Conservation (phyloP, 2,113 vertebrate species). For the Chaetodon trifascialis region DNA sequence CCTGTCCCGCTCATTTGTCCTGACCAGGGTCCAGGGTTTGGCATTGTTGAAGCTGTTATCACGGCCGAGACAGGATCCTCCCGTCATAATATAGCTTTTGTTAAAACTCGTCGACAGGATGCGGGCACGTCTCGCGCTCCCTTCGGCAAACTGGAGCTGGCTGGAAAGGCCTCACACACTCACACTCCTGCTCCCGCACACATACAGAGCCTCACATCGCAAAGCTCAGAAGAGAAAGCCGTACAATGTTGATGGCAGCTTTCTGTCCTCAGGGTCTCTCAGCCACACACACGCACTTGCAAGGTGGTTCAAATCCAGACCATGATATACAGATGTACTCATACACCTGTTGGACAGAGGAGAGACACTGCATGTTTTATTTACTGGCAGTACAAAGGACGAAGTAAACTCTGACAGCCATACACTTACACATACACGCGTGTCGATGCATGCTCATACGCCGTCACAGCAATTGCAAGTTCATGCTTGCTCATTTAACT, state of each 20-base stretch:
- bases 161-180: constrained; percentile 40
- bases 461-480: no score
- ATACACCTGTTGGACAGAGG: constrained; percentile 15
- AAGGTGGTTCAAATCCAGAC: constrained; percentile 22
- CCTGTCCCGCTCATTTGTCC: constrained; percentile 38
- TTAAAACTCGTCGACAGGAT: constrained; percentile 43
- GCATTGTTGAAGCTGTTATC: constrained; percentile 72
- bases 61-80: constrained; percentile 54
- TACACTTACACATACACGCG: no score
- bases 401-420: constrained; percentile 8
- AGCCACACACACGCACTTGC: constrained; percentile 3
- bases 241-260: constrained; percentile 66
- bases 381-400: constrained; percentile 49
- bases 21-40: constrained; percentile 29
- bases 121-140: constrained; percentile 55
- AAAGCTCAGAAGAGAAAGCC: constrained; percentile 60
- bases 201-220: constrained; percentile 23
- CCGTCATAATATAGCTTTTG: constrained; percentile 62
- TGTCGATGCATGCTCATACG: no score
- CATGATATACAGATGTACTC: constrained; percentile 9
- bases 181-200: background rate
- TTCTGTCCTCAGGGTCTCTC: constrained; percentile 36
- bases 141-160: constrained; percentile 30
- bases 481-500: background rate
- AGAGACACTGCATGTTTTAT: constrained; percentile 53